Evolutionary conservation across 2,888 invertebrate species (phyloP), one percentile per base, ranked within the genome.

Genomic region (Oeneis ivallda): DNA sequence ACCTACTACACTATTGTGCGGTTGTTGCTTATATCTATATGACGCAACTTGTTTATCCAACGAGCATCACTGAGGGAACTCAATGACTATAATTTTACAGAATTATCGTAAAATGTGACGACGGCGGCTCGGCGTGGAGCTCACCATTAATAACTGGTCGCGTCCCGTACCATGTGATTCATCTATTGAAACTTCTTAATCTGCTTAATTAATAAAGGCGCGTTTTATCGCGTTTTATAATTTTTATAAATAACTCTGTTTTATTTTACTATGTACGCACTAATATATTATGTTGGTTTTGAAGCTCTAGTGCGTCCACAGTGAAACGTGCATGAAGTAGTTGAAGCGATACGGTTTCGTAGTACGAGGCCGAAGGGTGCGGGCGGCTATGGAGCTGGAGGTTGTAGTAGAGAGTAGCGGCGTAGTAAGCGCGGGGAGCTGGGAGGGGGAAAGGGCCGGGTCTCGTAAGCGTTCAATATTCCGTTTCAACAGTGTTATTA

Each of bases 391-490:
- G 78, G 76, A 84, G 85, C 77, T 70, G 78, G 76, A 84, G 85
- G 82, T 79, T 85, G 85, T 84, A 83, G 86, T 87, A 84, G 76
- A 81, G 81, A 83, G 86, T 87, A 84, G 76, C 82, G 81, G 71
- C 85, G 86, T 87, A 87, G 87, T 86, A 86, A 83, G 77, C 76
- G 76, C 75, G 78, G 76, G 66, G 77, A 62, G 73, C 70, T 66
- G 72, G 71, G 75, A 66, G 74, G 68, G 69, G 67, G 69, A 62
- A 49, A 52, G 58, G 60, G 60, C 52, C 82, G 82, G 67, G 54
- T 26, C 70, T 71, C 71, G 75, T 74, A 74, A 62, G 81, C 82
- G 83, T 81, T 86, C 80, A 82, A 86, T 86, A 84, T 82, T 81
- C 77, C 76, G 69, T 64, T 69, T 78, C 76, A 74, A 77, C 75